These are phyloP conservation scores for Unio delphinus DNA, from an alignment of 2,888 invertebrate genomes.

Conservation along the genomic window DNA sequence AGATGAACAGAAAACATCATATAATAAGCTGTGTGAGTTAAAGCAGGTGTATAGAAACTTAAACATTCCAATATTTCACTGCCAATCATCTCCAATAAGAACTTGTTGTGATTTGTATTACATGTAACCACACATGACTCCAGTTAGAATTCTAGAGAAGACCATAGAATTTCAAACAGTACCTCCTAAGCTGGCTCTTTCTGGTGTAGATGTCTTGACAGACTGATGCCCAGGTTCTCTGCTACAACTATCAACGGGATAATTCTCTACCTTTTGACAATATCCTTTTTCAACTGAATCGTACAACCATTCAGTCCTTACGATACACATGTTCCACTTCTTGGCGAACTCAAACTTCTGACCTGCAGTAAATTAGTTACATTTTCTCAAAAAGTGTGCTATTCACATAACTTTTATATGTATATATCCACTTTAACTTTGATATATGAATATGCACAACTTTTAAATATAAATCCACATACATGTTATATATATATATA, in stretches of 20 bases:
- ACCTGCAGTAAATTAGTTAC: slow-evolving; percentile 66
- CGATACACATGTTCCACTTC: slow-evolving; percentile 79
- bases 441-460: too few relatives aligned
- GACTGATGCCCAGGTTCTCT: slow-evolving; percentile 5
- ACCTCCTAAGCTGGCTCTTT: slow-evolving; percentile 33
- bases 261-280: slow-evolving; percentile 63
- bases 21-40: too few relatives aligned
- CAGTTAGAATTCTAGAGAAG: slow-evolving; percentile 19
- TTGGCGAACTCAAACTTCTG: slow-evolving; percentile 81
- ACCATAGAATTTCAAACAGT: slow-evolving; percentile 12
- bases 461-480: too few relatives aligned
- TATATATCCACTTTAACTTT: too few relatives aligned
- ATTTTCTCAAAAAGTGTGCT: too few relatives aligned
- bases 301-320: slow-evolving; percentile 84
- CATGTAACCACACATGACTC: slow-evolving; percentile 19
- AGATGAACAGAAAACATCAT: too few relatives aligned
- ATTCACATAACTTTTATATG: too few relatives aligned
- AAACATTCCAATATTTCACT: too few relatives aligned
- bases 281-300: slow-evolving; percentile 80
- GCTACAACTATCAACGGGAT: slow-evolving; percentile 29
- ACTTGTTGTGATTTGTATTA: too few relatives aligned
- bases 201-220: slow-evolving; percentile 62
- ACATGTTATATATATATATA: too few relatives aligned
- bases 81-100: too few relatives aligned
- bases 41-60: too few relatives aligned